Conservation (phyloP, 2,113 vertebrate species). For the Tachysurus fulvidraco region DNA sequence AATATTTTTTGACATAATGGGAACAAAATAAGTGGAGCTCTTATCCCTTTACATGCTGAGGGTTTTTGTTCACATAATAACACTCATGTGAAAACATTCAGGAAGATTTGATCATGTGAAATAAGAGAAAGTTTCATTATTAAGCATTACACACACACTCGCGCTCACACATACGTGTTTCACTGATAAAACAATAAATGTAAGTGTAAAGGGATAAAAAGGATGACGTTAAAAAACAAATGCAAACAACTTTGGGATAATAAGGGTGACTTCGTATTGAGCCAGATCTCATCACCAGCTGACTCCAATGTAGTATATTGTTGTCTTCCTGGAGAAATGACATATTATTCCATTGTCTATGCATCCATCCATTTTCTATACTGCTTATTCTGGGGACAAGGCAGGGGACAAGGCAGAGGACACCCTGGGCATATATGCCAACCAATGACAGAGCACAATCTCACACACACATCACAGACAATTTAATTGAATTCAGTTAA, state of each 20-base stretch:
- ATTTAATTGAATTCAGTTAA: too few relatives aligned
- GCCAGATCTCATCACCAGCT: neutral
- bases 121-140: constrained; percentile 5
- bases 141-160: neutral
- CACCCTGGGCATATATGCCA: too few relatives aligned
- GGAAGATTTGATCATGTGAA: neutral
- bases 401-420: too few relatives aligned
- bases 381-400: too few relatives aligned
- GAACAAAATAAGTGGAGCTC: constrained; percentile 52
- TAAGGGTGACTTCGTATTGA: neutral
- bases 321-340: neutral
- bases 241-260: neutral
- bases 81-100: constrained; percentile 21
- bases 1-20: constrained; percentile 60
- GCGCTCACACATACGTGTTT: neutral
- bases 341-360: neutral
- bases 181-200: neutral
- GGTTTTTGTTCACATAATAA: constrained; percentile 41
- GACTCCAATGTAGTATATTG: neutral
- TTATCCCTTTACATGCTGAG: constrained; percentile 45
- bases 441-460: too few relatives aligned
- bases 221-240: neutral
- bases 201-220: neutral
- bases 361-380: too few relatives aligned
- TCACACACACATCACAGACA: too few relatives aligned